These are phyloP conservation scores for Egretta garzetta DNA, from an alignment of 2,113 vertebrate genomes.

Conservation along the genomic window DNA sequence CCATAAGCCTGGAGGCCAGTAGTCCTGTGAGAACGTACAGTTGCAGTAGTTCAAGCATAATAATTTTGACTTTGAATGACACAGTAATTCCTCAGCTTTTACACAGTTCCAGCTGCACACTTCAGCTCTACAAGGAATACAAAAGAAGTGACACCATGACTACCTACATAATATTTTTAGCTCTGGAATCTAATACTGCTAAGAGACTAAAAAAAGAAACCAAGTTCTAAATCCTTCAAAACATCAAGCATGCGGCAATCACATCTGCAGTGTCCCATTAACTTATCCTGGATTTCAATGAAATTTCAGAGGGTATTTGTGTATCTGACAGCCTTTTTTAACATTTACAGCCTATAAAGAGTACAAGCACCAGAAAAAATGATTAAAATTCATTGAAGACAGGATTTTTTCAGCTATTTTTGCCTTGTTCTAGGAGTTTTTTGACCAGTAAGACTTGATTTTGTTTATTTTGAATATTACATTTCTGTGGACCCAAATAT, in stretches of 20 bases:
- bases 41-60: constrained; percentile 25
- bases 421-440: background rate
- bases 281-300: background rate
- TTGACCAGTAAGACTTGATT: background rate
- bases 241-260: background rate
- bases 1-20: constrained; percentile 35
- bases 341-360: background rate
- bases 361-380: background rate
- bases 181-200: background rate
- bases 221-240: background rate
- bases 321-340: background rate
- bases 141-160: constrained; percentile 18
- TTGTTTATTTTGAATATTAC: background rate
- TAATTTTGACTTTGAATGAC: constrained; percentile 11
- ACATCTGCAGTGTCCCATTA: background rate
- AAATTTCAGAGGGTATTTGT: background rate
- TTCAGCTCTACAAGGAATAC: constrained; percentile 8
- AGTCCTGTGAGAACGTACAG: constrained; percentile 31
- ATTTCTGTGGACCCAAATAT: background rate
- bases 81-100: constrained; percentile 30
- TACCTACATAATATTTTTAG: constrained; percentile 21
- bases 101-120: background rate
- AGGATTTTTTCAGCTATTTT: background rate
- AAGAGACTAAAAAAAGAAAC: background rate
- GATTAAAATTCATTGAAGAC: background rate